Evolutionary conservation across 1,140 invertebrate genomes (phyloP), one percentile per base, ranked within the genome.

Genomic region (Nasonia vitripennis): DNA sequence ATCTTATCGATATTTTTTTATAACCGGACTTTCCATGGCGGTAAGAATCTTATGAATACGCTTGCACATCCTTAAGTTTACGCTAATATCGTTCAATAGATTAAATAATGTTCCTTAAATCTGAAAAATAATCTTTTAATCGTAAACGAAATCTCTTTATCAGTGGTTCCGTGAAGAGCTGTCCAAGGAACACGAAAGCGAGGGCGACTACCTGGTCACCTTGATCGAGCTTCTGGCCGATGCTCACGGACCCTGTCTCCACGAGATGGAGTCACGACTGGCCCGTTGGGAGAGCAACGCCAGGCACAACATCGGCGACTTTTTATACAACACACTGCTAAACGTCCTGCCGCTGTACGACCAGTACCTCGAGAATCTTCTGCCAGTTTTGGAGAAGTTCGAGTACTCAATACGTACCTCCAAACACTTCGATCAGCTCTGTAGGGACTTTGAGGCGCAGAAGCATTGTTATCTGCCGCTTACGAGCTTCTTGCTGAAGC

Each of bases 391-490:
- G 48, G 95, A 96, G 88, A 95, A 96, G 86, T 91, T 98, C 70
- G 97, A 98, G 90, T 94, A 95, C 51, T 95, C 96, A 31, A 96
- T 96, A 88, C 95, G 95, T 87, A 94, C 94, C 20, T 97, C 96
- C 81, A 94, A 94, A 85, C 94, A 95, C 45, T 98, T 98, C 92
- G 96, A 98, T 88, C 95, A 96, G 88, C 90, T 97, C 9, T 98
- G 97, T 90, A 94, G 96, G 67, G 97, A 98, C 71, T 98, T 98
- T 93, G 98, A 98, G 91, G 94, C 95, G 68, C 96, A 97, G 89
- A 97, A 97, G 93, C 95, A 98, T 70, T 97, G 97, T 89, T 97
- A 97, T 90, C 94, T 99, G 82, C 98, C 98, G 77, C 94, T 99
- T 62, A 97, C 96, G 20, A 95, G 96, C 41, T 97, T 99, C 90